Percentiles rank a stretch among this genome's conserved stretches.
Evolutionary conservation across 2,888 invertebrate genomes (phyloP).

Genomic region (Drosophila peninsularis): DNA sequence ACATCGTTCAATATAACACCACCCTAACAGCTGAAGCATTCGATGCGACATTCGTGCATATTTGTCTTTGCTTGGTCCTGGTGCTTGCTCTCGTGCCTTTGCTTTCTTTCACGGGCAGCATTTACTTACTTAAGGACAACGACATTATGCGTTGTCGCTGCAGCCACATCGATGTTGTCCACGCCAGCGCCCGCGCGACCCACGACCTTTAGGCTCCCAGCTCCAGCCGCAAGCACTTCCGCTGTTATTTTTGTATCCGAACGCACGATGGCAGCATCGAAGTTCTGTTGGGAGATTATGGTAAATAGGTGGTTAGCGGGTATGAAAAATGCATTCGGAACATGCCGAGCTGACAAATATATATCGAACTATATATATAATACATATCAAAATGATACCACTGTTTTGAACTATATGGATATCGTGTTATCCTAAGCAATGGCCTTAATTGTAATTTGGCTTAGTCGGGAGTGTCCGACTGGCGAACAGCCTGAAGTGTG

Average conservation of each 20-base stretch:
- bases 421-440: no score
- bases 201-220: conserved; percentile 91
- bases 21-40: conserved; percentile 19
- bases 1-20: conserved; percentile 25
- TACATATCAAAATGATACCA: no score
- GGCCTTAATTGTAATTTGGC: background rate
- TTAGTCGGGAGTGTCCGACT: background rate
- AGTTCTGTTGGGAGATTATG: conserved; percentile 87
- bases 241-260: conserved; percentile 97
- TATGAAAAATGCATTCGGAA: conserved; percentile 2
- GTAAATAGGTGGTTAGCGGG: conserved; percentile 14
- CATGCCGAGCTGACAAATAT: background rate
- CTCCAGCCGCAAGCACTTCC: conserved; percentile 91
- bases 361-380: no score
- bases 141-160: conserved; percentile 93
- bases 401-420: no score
- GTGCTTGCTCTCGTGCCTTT: background rate
- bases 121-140: conserved; percentile 95
- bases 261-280: conserved; percentile 95
- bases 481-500: background rate
- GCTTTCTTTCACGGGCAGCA: conserved; percentile 1
- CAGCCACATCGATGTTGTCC: conserved; percentile 96
- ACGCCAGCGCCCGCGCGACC: conserved; percentile 99
- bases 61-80: conserved; percentile 4
- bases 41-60: conserved; percentile 30